These are phyloP conservation scores for Galerucella pusilla DNA, from an alignment of 2,888 invertebrate species.

Conservation along the genomic window DNA sequence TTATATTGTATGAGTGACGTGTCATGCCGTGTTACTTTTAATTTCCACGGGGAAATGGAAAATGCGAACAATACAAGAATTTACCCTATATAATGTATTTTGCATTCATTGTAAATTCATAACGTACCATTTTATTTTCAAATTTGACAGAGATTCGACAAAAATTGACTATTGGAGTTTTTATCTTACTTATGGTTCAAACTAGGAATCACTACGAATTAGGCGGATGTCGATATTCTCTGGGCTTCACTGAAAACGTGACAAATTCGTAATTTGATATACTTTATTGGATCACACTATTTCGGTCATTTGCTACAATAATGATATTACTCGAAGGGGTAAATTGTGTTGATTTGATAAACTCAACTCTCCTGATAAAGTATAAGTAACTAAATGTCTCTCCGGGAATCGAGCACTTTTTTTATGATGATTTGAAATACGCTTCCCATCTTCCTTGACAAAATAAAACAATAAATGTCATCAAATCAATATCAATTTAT, in stretches of 20 bases:
- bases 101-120: slow-evolving; percentile 36
- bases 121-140: slow-evolving; percentile 27
- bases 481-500: no score
- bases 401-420: no score
- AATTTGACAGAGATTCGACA: slow-evolving; percentile 37
- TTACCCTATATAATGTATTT: slow-evolving; percentile 41
- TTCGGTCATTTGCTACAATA: neutral
- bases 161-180: slow-evolving; percentile 22
- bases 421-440: no score
- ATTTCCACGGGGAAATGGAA: slow-evolving; percentile 50
- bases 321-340: neutral
- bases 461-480: no score
- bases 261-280: neutral
- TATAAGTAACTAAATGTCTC: neutral
- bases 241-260: neutral
- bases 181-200: slow-evolving; percentile 9
- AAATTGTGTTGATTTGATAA: neutral
- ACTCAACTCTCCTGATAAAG: neutral
- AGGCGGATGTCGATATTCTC: neutral
- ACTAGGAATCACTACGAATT: neutral
- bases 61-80: slow-evolving; percentile 44
- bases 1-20: slow-evolving; percentile 39
- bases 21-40: slow-evolving; percentile 47
- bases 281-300: neutral
- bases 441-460: no score